Evolutionary conservation across 2,797 vertebrate genomes (phyloP).

Genomic region (Hemitrygon akajei): DNA sequence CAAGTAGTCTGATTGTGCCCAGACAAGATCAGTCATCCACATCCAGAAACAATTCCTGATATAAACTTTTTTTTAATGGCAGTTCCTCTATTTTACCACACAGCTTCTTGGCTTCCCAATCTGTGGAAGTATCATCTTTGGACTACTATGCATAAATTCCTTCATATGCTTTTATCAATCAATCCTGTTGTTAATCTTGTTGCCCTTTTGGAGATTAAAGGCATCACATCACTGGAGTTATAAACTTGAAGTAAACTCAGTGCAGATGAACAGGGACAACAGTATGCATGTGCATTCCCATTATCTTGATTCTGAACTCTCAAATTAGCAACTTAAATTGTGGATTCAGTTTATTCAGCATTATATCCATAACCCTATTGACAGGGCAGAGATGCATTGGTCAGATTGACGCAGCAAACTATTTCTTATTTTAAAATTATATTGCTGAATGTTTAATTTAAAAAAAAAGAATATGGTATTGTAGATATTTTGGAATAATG

Average conservation of each 20-base stretch:
- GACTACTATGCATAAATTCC: neutral
- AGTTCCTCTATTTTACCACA: neutral
- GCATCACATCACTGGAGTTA: neutral
- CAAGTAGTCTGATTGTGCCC: neutral
- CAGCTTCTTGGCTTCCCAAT: neutral
- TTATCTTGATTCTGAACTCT: neutral
- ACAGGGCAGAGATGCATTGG: neutral
- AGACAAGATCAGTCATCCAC: neutral
- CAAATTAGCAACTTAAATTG: neutral
- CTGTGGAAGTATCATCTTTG: neutral
- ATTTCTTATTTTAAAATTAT: neutral
- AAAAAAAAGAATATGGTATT: neutral
- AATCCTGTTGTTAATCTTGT: neutral
- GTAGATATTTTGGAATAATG: neutral
- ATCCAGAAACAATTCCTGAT: neutral
- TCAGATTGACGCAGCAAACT: neutral
- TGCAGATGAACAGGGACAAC: neutral
- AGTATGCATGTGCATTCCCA: neutral
- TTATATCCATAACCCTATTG: neutral
- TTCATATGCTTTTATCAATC: neutral
- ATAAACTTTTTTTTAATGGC: neutral
- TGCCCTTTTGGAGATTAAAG: neutral
- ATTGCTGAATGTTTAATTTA: neutral
- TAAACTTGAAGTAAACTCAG: neutral
- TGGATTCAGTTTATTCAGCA: neutral